Evolutionary conservation across 2,888 invertebrate species (phyloP).

Genomic region (Xestia c-nigrum): DNA sequence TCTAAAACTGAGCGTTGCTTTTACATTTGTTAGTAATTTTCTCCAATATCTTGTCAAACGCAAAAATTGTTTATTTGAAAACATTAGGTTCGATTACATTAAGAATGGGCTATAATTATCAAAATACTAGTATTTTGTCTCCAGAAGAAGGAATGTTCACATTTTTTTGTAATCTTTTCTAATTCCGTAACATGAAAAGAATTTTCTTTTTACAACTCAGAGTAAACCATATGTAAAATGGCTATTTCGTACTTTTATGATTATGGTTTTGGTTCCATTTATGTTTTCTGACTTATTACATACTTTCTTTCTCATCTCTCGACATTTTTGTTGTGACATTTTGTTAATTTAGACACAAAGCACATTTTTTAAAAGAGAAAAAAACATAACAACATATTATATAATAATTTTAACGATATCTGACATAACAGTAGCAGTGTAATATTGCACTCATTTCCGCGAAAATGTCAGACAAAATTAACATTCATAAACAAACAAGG

Average conservation of each 20-base stretch:
- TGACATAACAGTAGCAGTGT: neutral
- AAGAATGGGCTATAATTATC: neutral
- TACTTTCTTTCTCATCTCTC: neutral
- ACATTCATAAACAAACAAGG: neutral
- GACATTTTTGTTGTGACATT: neutral
- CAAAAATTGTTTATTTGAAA: neutral
- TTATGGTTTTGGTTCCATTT: conserved; percentile 16
- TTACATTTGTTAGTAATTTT: neutral
- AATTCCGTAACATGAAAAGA: conserved; percentile 30
- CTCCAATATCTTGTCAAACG: neutral
- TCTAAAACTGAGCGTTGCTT: neutral
- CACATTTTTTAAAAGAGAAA: neutral
- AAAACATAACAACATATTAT: neutral
- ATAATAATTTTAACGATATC: neutral
- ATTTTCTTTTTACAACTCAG: conserved; percentile 42
- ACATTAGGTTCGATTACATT: neutral
- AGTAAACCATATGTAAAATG: conserved; percentile 16
- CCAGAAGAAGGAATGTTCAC: neutral
- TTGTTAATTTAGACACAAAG: neutral
- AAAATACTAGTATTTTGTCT: neutral
- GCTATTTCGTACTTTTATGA: conserved; percentile 30
- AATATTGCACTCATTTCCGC: neutral
- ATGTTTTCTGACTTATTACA: conserved; percentile 1
- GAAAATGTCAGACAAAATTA: neutral
- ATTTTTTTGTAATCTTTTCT: neutral